Percentiles rank a stretch among this genome's conserved stretches.
Conservation (phyloP, 2,113 vertebrate species). For the Craseonycteris thonglongyai region DNA sequence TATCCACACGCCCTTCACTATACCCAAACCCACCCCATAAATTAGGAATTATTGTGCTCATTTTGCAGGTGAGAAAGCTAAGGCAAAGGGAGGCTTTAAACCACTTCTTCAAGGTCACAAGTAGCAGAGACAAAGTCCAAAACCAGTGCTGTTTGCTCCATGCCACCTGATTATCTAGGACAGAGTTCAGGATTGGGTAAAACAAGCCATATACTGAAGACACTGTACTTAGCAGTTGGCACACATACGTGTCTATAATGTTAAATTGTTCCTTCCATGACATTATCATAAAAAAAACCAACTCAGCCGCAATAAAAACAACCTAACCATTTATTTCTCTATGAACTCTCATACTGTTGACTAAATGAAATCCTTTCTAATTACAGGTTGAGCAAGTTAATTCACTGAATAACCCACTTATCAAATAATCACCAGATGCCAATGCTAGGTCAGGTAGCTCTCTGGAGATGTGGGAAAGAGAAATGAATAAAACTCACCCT, state of each 20-base stretch:
- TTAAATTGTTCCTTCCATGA: neutral
- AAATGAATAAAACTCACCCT: neutral
- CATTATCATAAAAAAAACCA: no score
- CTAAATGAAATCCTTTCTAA: slow-evolving; percentile 10
- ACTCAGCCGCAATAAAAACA: neutral
- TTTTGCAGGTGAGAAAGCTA: neutral
- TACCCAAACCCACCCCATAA: neutral
- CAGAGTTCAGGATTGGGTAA: neutral
- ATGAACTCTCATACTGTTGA: neutral
- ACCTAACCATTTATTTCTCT: neutral
- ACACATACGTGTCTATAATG: neutral
- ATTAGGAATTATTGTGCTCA: neutral
- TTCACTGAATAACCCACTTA: neutral
- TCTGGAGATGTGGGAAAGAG: neutral
- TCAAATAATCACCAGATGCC: neutral
- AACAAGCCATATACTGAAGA: neutral
- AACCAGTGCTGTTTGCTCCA: neutral
- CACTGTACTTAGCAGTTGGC: neutral
- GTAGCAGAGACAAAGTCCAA: neutral
- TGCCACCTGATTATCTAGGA: neutral
- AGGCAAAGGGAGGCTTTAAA: neutral
- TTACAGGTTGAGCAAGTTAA: neutral
- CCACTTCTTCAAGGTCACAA: neutral
- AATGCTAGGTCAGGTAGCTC: neutral
- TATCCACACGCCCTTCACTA: neutral